phyloP scores from a whole-genome alignment of 2,797 vertebrate species.

The Brachymystax lenok region DNA sequence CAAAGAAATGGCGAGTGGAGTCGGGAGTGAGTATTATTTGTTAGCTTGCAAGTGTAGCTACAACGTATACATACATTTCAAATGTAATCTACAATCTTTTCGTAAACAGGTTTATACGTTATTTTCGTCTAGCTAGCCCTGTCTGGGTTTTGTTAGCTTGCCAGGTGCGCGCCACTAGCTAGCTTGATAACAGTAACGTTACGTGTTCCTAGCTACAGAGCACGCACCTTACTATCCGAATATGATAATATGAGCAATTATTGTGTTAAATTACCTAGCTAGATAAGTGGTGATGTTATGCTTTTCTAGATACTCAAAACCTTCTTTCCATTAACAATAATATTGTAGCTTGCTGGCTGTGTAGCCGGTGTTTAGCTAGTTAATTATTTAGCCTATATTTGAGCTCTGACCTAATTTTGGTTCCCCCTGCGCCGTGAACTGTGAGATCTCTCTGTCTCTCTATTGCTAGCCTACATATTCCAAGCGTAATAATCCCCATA shows the following conservation, averaged over 20 bases:
- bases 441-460: background rate
- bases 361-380: background rate
- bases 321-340: background rate
- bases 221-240: background rate
- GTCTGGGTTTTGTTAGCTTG: background rate
- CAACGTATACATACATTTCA: background rate
- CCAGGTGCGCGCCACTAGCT: background rate
- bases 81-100: background rate
- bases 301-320: background rate
- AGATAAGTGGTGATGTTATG: background rate
- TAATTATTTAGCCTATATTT: background rate
- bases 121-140: background rate
- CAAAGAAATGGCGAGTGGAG: slow-evolving; percentile 86
- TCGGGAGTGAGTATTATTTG: slow-evolving; percentile 84
- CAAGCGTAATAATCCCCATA: background rate
- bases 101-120: background rate
- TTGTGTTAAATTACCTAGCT: background rate
- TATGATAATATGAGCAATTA: background rate
- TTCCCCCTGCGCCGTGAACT: background rate
- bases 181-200: background rate
- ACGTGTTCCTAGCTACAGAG: background rate
- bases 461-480: background rate
- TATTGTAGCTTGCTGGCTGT: background rate
- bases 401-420: background rate
- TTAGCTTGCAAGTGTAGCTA: background rate